Conservation (phyloP, 2,113 vertebrate genomes). For the Platichthys flesus region DNA sequence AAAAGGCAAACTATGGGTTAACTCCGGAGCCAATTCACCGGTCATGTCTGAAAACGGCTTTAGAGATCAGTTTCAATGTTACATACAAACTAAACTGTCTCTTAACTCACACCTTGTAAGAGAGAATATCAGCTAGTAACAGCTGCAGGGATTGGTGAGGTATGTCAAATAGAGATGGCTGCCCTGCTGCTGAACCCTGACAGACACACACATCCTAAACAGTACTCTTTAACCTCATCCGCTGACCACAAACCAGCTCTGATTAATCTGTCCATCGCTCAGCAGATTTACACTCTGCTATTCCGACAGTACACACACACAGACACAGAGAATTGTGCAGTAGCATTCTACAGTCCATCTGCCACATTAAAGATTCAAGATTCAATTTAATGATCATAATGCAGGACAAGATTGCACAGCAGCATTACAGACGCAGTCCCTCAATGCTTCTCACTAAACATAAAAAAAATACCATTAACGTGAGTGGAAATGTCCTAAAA, state of each 20-base stretch:
- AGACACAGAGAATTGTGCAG: background rate
- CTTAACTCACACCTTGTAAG: background rate
- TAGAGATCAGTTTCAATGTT: background rate
- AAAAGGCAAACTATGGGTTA: no score
- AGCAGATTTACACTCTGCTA: constrained; percentile 31
- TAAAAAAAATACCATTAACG: no score
- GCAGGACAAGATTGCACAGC: no score
- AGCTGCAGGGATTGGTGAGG: background rate
- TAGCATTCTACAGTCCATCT: constrained; percentile 43
- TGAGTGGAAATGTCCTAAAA: no score
- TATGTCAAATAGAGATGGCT: background rate
- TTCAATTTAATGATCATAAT: background rate
- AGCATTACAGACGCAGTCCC: background rate
- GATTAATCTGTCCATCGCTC: constrained; percentile 5
- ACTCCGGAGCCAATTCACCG: no score
- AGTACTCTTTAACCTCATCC: constrained; percentile 28
- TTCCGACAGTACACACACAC: constrained; percentile 1
- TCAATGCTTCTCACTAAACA: no score
- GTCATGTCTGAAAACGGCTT: no score
- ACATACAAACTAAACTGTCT: background rate
- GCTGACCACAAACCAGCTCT: constrained; percentile 31
- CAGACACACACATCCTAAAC: constrained; percentile 11
- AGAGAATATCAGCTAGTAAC: background rate
- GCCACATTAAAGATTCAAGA: background rate
- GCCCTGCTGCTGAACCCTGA: constrained; percentile 14